Conservation (phyloP, 2,888 invertebrate genomes). For the Folsomia manolachei region DNA sequence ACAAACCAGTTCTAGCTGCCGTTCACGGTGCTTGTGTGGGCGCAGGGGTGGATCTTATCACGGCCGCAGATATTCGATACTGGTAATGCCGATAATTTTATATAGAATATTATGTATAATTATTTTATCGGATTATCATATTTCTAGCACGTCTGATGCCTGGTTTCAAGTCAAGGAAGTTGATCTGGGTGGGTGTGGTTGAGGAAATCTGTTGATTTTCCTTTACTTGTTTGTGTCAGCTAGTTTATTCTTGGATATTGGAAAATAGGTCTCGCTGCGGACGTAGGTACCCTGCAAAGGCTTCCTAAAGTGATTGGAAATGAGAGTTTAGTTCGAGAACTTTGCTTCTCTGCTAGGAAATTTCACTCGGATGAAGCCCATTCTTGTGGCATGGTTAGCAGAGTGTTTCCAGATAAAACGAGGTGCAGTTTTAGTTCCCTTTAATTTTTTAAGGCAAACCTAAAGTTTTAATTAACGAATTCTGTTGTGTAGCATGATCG, state of each 20-base stretch:
- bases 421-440: too few relatives aligned
- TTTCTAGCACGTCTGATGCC: slow-evolving; percentile 82
- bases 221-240: neutral
- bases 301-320: slow-evolving; percentile 87
- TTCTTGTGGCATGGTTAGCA: slow-evolving; percentile 77
- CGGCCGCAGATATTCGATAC: slow-evolving; percentile 87
- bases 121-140: too few relatives aligned
- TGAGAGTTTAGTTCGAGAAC: slow-evolving; percentile 79
- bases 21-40: slow-evolving; percentile 88
- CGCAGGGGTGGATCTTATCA: slow-evolving; percentile 82
- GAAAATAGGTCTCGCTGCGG: slow-evolving; percentile 81
- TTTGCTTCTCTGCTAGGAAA: slow-evolving; percentile 81
- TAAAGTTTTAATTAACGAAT: neutral
- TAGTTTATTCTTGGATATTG: neutral
- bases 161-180: slow-evolving; percentile 89
- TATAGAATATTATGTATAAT: too few relatives aligned
- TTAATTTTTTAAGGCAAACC: too few relatives aligned
- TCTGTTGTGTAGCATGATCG: slow-evolving; percentile 72
- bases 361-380: slow-evolving; percentile 77
- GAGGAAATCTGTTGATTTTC: too few relatives aligned
- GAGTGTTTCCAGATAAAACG: slow-evolving; percentile 67
- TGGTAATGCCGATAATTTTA: too few relatives aligned
- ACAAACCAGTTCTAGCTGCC: slow-evolving; percentile 34
- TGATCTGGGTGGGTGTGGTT: slow-evolving; percentile 53
- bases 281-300: slow-evolving; percentile 90